Conservation (phyloP, 2,113 vertebrate genomes). For the Mastomys coucha region DNA sequence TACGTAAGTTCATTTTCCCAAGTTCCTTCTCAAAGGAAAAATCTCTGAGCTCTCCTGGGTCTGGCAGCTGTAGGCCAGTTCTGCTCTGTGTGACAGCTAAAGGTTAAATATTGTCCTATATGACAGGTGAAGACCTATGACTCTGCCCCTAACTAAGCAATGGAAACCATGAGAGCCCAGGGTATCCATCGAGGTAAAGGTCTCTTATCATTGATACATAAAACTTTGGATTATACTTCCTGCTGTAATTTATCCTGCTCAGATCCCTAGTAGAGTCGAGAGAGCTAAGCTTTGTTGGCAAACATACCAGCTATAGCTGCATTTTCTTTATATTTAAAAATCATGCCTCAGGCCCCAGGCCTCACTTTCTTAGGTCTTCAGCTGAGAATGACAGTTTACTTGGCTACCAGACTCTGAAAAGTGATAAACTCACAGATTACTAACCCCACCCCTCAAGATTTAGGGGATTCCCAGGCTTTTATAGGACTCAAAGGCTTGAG, state of each 20-base stretch:
- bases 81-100: background rate
- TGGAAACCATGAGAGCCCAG: background rate
- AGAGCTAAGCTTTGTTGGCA: background rate
- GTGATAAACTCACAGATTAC: background rate
- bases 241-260: background rate
- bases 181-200: background rate
- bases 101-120: background rate
- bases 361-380: background rate
- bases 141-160: background rate
- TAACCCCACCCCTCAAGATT: background rate
- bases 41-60: background rate
- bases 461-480: background rate
- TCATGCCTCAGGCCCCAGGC: background rate
- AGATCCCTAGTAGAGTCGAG: background rate
- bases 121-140: background rate
- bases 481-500: no score
- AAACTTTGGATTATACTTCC: background rate
- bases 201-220: background rate
- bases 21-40: background rate
- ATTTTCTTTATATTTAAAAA: background rate
- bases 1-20: background rate
- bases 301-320: background rate
- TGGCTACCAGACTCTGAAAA: background rate
- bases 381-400: background rate
- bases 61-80: background rate